phyloP scores from a whole-genome alignment of 2,888 invertebrate species.

The Diplolepis rosae region DNA sequence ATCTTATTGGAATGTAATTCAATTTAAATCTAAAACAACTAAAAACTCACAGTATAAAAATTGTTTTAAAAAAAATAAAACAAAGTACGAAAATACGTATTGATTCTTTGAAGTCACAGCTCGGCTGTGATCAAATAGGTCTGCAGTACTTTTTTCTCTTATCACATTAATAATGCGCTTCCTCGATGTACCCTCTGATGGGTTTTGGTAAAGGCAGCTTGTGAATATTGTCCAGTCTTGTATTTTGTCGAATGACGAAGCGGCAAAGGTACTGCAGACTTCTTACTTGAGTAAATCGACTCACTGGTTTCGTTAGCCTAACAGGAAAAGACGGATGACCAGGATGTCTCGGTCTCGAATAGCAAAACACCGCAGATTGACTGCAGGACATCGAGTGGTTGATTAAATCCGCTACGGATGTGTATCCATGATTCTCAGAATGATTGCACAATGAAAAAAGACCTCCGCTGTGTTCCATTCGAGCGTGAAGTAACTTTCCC shows the following conservation, averaged over 20 bases:
- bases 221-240: constrained; percentile 81
- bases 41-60: not conserved
- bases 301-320: constrained; percentile 83
- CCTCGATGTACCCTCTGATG: constrained; percentile 76
- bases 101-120: too few relatives aligned
- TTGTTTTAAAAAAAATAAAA: not conserved
- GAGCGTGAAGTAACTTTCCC: constrained; percentile 82
- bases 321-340: constrained; percentile 84
- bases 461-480: constrained; percentile 83
- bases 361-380: constrained; percentile 82
- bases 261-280: constrained; percentile 84
- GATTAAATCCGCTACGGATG: constrained; percentile 82
- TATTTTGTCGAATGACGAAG: constrained; percentile 82
- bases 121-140: too few relatives aligned
- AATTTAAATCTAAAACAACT: not conserved
- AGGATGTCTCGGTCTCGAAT: constrained; percentile 80
- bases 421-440: constrained; percentile 75
- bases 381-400: constrained; percentile 84
- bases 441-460: constrained; percentile 79
- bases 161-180: constrained; percentile 63
- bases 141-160: constrained; percentile 13
- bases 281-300: constrained; percentile 82
- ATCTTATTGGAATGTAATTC: not conserved
- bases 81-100: not conserved
- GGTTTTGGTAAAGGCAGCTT: constrained; percentile 80